Conservation (phyloP, 2,888 invertebrate genomes). For the Oligia latruncula region DNA sequence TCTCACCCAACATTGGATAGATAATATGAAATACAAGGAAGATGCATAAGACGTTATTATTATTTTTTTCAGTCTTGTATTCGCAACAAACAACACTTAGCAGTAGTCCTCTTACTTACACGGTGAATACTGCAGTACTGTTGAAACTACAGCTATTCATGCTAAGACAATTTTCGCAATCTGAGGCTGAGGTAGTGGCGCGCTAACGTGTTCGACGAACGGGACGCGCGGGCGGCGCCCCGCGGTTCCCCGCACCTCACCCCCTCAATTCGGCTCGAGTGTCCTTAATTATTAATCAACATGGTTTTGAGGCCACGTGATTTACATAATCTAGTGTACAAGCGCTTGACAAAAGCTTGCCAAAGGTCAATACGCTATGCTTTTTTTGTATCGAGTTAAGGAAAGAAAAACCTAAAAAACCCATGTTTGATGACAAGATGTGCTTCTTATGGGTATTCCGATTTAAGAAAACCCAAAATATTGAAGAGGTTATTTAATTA, state of each 20-base stretch:
- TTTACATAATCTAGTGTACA: slow-evolving; percentile 21
- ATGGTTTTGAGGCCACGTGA: slow-evolving; percentile 11
- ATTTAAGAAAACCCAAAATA: slow-evolving; percentile 21
- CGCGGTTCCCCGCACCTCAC: too few species aligned
- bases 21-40: neutral
- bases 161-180: too few species aligned
- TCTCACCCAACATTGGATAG: neutral
- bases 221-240: too few species aligned
- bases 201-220: too few species aligned
- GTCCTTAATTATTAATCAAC: neutral
- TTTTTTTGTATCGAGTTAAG: slow-evolving; percentile 9
- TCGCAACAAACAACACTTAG: too few species aligned
- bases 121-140: too few species aligned
- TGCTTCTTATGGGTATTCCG: neutral
- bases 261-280: too few species aligned
- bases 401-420: slow-evolving; percentile 13
- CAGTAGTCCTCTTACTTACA: too few species aligned
- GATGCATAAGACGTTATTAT: neutral
- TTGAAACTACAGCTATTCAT: too few species aligned
- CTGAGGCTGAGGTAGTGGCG: too few species aligned
- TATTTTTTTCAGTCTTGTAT: too few species aligned
- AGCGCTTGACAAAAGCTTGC: slow-evolving; percentile 4
- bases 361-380: slow-evolving; percentile 31
- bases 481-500: neutral
- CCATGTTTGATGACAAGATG: neutral